Evolutionary conservation across 2,113 vertebrate genomes (phyloP).

Genomic region (Caretta caretta): DNA sequence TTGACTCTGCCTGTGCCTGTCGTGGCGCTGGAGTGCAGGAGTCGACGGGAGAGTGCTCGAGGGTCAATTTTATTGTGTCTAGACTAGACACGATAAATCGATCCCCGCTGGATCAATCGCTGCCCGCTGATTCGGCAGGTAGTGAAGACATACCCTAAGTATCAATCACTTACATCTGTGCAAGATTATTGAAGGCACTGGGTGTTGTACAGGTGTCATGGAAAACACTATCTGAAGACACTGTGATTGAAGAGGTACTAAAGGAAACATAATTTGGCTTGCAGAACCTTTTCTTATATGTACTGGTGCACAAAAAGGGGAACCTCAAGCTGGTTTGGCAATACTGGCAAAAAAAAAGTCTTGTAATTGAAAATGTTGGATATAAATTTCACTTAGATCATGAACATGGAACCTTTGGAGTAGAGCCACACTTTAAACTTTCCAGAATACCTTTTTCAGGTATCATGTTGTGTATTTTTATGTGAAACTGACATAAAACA

Average conservation of each 20-base stretch:
- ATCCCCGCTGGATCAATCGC: too few relatives aligned
- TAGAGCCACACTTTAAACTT: neutral
- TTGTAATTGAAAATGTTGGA: neutral
- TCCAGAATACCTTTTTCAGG: neutral
- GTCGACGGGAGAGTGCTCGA: too few relatives aligned
- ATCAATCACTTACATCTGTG: constrained; percentile 50
- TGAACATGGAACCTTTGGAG: neutral
- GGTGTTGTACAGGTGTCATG: constrained; percentile 14
- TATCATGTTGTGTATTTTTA: neutral
- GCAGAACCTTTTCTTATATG: neutral
- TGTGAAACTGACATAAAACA: neutral
- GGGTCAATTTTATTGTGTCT: too few relatives aligned
- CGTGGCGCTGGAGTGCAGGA: too few relatives aligned
- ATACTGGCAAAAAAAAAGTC: neutral
- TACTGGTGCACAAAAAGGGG: neutral
- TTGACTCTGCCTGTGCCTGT: too few relatives aligned
- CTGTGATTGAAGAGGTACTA: neutral
- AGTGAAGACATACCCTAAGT: neutral
- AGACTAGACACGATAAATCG: too few relatives aligned
- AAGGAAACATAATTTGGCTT: neutral
- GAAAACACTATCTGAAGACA: constrained; percentile 13
- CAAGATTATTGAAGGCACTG: constrained; percentile 45
- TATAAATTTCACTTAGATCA: neutral
- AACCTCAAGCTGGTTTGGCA: neutral
- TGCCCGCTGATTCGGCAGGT: too few relatives aligned